Evolutionary conservation across 2,113 vertebrate species (phyloP).

Genomic region (Empidonax alnorum): DNA sequence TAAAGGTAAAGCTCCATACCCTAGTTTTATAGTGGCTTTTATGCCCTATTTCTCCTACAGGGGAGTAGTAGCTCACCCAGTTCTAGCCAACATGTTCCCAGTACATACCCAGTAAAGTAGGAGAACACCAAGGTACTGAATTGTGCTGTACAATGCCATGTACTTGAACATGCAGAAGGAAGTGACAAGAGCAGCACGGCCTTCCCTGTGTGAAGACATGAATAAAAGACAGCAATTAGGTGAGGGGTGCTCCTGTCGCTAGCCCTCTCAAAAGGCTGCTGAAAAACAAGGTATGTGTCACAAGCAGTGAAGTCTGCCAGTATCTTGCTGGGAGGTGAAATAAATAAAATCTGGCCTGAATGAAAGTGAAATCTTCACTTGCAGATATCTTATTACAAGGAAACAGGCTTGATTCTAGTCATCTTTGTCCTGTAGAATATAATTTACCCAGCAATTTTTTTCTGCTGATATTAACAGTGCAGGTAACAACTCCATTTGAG

Average conservation of each 20-base stretch:
- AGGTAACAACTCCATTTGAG: neutral
- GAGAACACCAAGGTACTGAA: conserved; percentile 81
- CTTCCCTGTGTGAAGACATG: conserved; percentile 71
- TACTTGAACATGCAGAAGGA: conserved; percentile 86
- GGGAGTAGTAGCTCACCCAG: neutral
- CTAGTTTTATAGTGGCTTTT: neutral
- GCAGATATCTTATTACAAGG: neutral
- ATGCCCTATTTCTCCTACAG: neutral
- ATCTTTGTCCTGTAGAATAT: neutral
- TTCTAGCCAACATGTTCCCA: neutral
- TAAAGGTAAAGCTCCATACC: neutral
- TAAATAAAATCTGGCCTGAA: neutral
- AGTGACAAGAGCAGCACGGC: conserved; percentile 80
- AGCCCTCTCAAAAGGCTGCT: neutral
- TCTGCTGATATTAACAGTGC: neutral
- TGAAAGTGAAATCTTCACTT: neutral
- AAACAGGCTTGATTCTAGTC: neutral
- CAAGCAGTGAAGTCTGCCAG: neutral
- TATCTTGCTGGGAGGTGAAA: neutral
- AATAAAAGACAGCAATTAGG: neutral
- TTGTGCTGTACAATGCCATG: conserved; percentile 84
- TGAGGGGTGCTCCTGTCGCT: neutral
- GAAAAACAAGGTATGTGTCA: neutral
- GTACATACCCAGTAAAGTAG: conserved; percentile 83
- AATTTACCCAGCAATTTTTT: neutral